Evolutionary conservation across 2,797 vertebrate species (phyloP).

Genomic region (Steatocranus sp.): DNA sequence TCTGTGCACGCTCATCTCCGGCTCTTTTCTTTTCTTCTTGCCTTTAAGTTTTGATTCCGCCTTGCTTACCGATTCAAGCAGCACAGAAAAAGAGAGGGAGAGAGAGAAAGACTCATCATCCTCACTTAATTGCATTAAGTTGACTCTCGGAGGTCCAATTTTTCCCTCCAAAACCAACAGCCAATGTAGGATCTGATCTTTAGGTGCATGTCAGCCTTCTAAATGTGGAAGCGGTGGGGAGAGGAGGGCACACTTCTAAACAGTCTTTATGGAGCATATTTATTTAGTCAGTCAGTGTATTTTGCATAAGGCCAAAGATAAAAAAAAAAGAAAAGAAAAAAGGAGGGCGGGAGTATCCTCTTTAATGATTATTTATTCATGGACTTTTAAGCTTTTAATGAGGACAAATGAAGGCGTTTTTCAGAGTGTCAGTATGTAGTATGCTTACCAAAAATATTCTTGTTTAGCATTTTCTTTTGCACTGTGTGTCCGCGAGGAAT

Average conservation of each 20-base stretch:
- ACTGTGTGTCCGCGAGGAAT: constrained; percentile 67
- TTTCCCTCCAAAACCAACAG: constrained; percentile 63
- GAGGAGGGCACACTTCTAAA: constrained; percentile 59
- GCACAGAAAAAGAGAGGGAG: constrained; percentile 52
- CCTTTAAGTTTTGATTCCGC: constrained; percentile 75
- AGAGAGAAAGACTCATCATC: constrained; percentile 68
- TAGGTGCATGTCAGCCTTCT: constrained; percentile 65
- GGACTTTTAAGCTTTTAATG: constrained; percentile 85
- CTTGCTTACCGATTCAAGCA: constrained; percentile 72
- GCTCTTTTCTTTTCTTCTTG: constrained; percentile 69
- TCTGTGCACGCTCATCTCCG: constrained; percentile 47
- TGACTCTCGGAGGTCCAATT: constrained; percentile 76
- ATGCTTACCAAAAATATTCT: constrained; percentile 78
- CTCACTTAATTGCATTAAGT: constrained; percentile 75
- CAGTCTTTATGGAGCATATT: constrained; percentile 67
- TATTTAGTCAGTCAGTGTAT: constrained; percentile 66
- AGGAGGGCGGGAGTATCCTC: constrained; percentile 51
- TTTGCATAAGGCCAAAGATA: constrained; percentile 67
- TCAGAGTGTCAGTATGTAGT: constrained; percentile 78
- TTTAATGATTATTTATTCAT: constrained; percentile 83
- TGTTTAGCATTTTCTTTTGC: constrained; percentile 74
- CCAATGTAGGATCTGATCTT: constrained; percentile 57
- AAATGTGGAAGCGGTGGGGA: constrained; percentile 54
- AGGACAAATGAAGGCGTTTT: constrained; percentile 84
- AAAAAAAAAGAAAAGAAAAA: background rate